phyloP scores from a whole-genome alignment of 2,797 vertebrate species.

The Sylvilagus floridanus region DNA sequence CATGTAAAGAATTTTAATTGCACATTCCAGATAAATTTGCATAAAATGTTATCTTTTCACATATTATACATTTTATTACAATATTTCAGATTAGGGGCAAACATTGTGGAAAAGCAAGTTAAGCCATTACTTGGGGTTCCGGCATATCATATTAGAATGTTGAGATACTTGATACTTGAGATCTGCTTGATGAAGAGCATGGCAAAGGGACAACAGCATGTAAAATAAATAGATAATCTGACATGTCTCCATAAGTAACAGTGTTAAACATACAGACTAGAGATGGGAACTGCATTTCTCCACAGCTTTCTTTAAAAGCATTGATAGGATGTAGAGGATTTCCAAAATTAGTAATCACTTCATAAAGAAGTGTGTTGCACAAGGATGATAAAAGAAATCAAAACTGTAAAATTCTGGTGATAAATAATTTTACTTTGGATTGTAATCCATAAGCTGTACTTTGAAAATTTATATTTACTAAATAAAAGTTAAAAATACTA shows the following conservation, averaged over 20 bases:
- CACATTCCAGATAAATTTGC: conserved; percentile 48
- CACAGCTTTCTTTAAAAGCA: not conserved
- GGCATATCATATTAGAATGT: too few species aligned
- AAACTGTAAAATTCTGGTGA: not conserved
- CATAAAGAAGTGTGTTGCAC: not conserved
- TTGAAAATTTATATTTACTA: too few species aligned
- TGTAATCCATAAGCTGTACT: too few species aligned
- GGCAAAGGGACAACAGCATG: not conserved
- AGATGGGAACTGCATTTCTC: not conserved
- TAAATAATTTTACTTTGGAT: conserved; percentile 8
- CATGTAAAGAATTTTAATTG: conserved; percentile 27
- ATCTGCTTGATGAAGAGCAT: not conserved
- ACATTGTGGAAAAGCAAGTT: too few species aligned
- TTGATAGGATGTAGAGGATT: not conserved
- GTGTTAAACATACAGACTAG: not conserved
- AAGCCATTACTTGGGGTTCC: too few species aligned
- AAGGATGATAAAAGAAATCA: not conserved
- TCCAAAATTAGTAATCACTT: not conserved
- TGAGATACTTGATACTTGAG: fast-evolving
- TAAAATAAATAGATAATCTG: not conserved
- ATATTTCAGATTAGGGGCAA: conserved; percentile 38
- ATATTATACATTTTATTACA: conserved; percentile 36
- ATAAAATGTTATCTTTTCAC: conserved; percentile 46
- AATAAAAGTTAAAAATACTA: too few species aligned
- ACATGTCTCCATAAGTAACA: not conserved